These are phyloP conservation scores for Porites cylindrica DNA, from an alignment of 92 coral and sea anemone genomes.

Conservation along the genomic window DNA sequence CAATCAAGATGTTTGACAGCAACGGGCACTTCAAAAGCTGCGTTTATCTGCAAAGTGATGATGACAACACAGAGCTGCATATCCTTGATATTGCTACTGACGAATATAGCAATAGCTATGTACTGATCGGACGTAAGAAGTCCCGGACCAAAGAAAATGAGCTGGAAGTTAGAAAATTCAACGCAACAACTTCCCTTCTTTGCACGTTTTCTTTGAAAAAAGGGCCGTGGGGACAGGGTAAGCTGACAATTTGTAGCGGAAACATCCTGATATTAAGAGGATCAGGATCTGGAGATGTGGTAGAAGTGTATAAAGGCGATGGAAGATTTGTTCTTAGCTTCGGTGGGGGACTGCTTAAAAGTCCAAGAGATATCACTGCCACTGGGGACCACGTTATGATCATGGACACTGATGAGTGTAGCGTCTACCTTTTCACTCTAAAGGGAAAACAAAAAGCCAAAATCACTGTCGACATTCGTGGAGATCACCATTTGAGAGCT, in stretches of 20 bases:
- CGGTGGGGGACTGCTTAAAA: not conserved
- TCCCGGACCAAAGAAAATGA: not conserved
- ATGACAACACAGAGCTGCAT: not conserved
- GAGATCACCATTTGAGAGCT: too few relatives aligned
- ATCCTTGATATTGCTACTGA: not conserved
- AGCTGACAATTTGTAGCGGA: not conserved
- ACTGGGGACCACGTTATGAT: not conserved
- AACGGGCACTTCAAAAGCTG: not conserved
- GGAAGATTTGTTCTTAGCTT: not conserved
- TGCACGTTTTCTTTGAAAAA: not conserved
- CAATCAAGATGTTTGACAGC: slow-evolving; percentile 13
- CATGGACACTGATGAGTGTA: not conserved
- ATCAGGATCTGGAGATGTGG: not conserved
- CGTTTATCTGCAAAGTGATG: not conserved
- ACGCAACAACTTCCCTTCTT: not conserved
- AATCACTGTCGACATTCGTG: too few relatives aligned
- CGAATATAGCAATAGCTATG: not conserved
- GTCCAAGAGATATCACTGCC: not conserved
- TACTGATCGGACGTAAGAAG: not conserved
- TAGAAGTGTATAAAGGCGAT: not conserved
- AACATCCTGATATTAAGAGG: not conserved
- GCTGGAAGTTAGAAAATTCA: not conserved
- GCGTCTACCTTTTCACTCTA: not conserved
- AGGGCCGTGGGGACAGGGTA: not conserved
- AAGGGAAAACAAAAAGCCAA: not conserved